Base-by-base conservation (phyloP, 1,140 invertebrate genomes). In the Goniozus legneri region DNA sequence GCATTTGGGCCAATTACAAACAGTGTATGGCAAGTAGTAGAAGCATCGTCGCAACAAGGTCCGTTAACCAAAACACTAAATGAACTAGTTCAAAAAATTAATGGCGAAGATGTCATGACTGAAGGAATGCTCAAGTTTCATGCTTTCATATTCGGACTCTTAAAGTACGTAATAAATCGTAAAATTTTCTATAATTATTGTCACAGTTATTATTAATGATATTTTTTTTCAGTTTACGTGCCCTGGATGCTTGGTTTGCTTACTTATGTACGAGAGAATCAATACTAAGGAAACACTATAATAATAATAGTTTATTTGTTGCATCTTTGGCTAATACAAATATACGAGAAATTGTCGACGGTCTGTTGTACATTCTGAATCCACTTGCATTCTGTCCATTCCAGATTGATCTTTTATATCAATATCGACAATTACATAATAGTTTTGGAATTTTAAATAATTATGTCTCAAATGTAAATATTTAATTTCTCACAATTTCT, bases 111-210 rank as follows among this genome's bases (percentile, higher is more conserved):
- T 64, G 82, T 84, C 31, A 83, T 95, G 2, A 86, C 86, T 3
- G 89, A 92, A 71, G 89, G 88, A 47, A 80, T 89, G 63, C 81
- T 92, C 45, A 92, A 92, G 66, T 92, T 95, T 64, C 91, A 92
- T 71, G 90, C 90, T 40, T 93, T 95, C 69, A 84, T 93, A 50
- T 85, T 92, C 71, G 91, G 90, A 27, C 76, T 95, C 40, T 75
- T 93, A n/a, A 95, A 93, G 86, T 90, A 77, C 84, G 84, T 80
- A 10, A 20, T 24, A 44, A 39, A 22, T 42, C n/a, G n/a, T 31
- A 0, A 14, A 31, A 14, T 45, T 24, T 35, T 8, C 48, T 22
- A 37, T 34, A 15, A 44, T 10, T 39, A 36, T 27, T 36, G 3
- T 19, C 3, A 33, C 2, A 15, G 4, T 20, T 44, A 21, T 12